phyloP scores from a whole-genome alignment of 2,888 invertebrate species.

The Acrobasis repandana region DNA sequence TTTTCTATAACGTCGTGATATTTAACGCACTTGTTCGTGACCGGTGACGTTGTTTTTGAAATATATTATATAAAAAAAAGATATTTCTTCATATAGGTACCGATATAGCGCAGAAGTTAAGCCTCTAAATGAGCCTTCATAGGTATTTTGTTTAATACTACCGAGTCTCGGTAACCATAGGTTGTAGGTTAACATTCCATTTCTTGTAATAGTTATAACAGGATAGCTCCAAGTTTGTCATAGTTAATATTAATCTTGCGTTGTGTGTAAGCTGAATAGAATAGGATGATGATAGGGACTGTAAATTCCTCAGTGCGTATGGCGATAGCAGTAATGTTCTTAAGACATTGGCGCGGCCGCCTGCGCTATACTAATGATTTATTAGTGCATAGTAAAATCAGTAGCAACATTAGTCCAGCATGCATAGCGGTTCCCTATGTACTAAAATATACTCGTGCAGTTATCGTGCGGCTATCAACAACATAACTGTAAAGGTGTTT shows the following conservation, averaged over 20 bases:
- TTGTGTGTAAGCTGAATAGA: neutral
- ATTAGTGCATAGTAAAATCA: neutral
- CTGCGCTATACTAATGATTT: neutral
- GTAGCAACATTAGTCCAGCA: neutral
- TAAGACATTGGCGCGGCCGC: neutral
- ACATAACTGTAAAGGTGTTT: too few relatives aligned
- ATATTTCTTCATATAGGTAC: neutral
- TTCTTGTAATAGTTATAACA: constrained; percentile 25
- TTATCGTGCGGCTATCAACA: neutral
- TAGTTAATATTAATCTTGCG: constrained; percentile 12
- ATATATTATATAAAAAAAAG: neutral
- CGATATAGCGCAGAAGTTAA: neutral
- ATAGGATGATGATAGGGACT: neutral
- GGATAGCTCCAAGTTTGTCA: constrained; percentile 1
- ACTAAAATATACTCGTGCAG: neutral
- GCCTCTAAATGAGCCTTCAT: constrained; percentile 32
- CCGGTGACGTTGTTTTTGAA: neutral
- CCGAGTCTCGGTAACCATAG: constrained; percentile 54
- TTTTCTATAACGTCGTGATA: neutral
- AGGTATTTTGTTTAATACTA: constrained; percentile 43
- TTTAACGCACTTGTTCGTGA: neutral
- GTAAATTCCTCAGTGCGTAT: neutral
- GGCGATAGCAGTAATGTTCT: neutral
- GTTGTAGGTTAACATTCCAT: constrained; percentile 74
- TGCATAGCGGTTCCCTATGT: neutral